Evolutionary conservation across 2,113 vertebrate species (phyloP).

Genomic region (Psilopsiagon aurifrons): DNA sequence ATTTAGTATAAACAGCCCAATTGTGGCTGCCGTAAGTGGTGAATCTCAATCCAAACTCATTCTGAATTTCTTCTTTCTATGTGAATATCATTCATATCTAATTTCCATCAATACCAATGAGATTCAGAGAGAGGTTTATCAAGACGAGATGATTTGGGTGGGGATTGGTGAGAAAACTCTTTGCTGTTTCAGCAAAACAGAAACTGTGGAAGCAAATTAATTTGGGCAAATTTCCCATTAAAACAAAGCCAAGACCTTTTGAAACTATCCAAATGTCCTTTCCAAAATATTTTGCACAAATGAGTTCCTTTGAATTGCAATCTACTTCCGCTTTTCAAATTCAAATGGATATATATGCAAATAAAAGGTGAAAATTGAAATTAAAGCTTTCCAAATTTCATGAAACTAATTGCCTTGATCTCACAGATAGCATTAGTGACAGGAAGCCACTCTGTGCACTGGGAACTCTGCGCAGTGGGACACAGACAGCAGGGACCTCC

Average conservation of each 20-base stretch:
- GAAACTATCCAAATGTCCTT: conserved; percentile 8
- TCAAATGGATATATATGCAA: not conserved
- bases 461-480: not conserved
- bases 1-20: not conserved
- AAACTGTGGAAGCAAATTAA: not conserved
- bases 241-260: conserved; percentile 33
- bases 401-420: not conserved
- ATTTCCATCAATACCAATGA: not conserved
- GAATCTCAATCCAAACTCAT: not conserved
- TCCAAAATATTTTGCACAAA: conserved; percentile 32
- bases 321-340: conserved; percentile 9
- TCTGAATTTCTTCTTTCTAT: not conserved
- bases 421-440: not conserved
- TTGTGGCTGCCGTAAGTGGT: not conserved
- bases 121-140: not conserved
- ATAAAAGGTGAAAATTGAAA: conserved; percentile 12
- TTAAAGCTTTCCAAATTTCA: not conserved
- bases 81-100: not conserved
- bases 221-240: conserved; percentile 44
- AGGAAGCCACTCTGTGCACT: not conserved
- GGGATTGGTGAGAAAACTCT: not conserved
- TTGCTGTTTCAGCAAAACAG: conserved; percentile 41
- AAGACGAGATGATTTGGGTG: not conserved
- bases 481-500: not conserved
- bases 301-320: not conserved